Evolutionary conservation across 2,888 invertebrate genomes (phyloP).

Genomic region (Alviniconcha strummeri): DNA sequence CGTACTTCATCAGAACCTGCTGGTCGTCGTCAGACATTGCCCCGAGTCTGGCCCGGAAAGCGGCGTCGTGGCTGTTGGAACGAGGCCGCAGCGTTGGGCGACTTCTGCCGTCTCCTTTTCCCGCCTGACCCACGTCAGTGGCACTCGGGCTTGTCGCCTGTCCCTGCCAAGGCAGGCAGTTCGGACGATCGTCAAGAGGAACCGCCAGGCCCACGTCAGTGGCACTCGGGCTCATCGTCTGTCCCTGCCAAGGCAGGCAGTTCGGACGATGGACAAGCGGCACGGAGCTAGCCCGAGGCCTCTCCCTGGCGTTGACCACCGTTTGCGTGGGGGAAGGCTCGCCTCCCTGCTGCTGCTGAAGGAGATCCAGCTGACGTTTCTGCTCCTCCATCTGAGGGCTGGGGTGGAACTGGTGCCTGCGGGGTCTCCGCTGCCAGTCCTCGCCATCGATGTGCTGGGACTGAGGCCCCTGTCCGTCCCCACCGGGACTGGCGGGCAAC

Average conservation of each 20-base stretch:
- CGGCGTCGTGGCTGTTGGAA: slow-evolving; percentile 27
- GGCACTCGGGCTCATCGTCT: too few species aligned
- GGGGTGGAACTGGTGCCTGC: slow-evolving; percentile 2
- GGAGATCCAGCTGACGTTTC: background rate
- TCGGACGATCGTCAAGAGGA: background rate
- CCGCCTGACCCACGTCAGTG: background rate
- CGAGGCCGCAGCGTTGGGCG: background rate
- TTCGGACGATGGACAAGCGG: slow-evolving; percentile 3
- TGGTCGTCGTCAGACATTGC: slow-evolving; percentile 18
- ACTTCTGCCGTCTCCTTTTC: background rate
- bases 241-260: background rate
- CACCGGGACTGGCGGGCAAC: too few species aligned
- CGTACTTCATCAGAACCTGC: slow-evolving; percentile 13
- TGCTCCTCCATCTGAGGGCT: background rate
- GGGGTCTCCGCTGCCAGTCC: background rate
- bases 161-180: background rate
- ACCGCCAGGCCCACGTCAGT: background rate
- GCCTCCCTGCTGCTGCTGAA: background rate
- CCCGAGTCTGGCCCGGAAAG: background rate
- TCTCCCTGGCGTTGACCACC: background rate
- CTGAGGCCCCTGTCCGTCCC: background rate
- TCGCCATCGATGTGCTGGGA: slow-evolving; percentile 1
- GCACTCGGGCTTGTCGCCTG: too few species aligned
- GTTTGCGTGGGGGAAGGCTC: background rate
- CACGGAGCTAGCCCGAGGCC: slow-evolving; percentile 11